Evolutionary conservation across 2,888 invertebrate species (phyloP).

Genomic region (Caenorhabditis sp.): DNA sequence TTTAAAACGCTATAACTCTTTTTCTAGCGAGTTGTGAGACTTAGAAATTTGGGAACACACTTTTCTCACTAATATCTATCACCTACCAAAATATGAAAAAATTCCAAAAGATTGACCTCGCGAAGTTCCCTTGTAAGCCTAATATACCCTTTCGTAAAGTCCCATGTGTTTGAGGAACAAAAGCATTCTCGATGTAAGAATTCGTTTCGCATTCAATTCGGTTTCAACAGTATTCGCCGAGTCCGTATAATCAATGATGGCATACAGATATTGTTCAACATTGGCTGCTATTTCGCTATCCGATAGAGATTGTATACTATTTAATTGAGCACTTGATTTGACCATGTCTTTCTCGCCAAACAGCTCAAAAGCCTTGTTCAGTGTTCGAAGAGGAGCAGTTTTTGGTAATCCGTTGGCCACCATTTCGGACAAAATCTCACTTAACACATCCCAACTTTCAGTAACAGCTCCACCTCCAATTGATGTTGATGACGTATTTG

Average conservation of each 20-base stretch:
- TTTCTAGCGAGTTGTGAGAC: too few species aligned
- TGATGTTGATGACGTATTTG: constrained; percentile 1
- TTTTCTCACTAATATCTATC: too few species aligned
- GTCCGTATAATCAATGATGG: constrained; percentile 36
- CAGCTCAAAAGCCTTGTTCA: constrained; percentile 23
- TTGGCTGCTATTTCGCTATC: constrained; percentile 20
- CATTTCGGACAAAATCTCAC: constrained; percentile 38
- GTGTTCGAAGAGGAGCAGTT: constrained; percentile 3
- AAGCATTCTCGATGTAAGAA: constrained; percentile 21
- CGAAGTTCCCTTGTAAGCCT: too few species aligned
- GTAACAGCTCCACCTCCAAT: background rate
- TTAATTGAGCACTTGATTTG: constrained; percentile 10
- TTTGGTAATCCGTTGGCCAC: constrained; percentile 27
- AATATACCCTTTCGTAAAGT: constrained; percentile 13
- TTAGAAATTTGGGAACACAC: too few species aligned
- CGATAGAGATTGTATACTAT: constrained; percentile 3
- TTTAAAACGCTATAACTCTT: too few species aligned
- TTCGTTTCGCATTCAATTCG: constrained; percentile 32
- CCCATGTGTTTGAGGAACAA: constrained; percentile 38
- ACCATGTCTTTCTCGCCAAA: constrained; percentile 37
- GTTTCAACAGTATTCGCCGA: constrained; percentile 34
- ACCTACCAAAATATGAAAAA: too few species aligned
- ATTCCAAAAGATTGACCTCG: too few species aligned
- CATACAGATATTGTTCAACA: constrained; percentile 20
- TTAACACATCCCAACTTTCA: constrained; percentile 27